Conservation (phyloP, 2,113 vertebrate species). For the Cochlearius cochlearius region DNA sequence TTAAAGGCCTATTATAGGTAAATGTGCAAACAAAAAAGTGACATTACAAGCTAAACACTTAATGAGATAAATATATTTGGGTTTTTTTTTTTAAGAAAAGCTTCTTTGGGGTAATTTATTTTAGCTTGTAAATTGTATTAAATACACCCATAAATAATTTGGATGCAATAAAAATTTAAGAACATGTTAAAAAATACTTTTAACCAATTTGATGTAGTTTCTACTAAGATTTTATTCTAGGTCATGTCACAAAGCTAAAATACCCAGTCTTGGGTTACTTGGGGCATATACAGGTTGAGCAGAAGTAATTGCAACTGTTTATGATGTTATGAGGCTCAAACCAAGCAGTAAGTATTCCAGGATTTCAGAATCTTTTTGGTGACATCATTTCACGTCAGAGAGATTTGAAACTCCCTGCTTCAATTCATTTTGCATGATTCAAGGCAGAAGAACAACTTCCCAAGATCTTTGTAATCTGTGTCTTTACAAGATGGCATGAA, state of each 20-base stretch:
- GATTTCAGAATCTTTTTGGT: not conserved
- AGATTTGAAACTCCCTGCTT: not conserved
- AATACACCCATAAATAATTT: not conserved
- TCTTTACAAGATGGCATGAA: not conserved
- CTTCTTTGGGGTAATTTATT: not conserved
- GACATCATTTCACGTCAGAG: not conserved
- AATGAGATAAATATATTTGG: not conserved
- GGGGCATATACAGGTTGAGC: not conserved
- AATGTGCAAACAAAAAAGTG: not conserved
- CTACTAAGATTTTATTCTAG: not conserved
- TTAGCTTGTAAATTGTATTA: not conserved
- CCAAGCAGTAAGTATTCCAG: not conserved
- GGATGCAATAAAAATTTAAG: not conserved
- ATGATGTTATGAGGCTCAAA: not conserved
- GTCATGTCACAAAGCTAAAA: not conserved
- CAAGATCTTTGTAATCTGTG: not conserved
- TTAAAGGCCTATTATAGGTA: not conserved
- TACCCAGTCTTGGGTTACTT: not conserved
- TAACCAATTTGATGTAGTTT: not conserved
- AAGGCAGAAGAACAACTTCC: accelerated
- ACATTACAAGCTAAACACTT: not conserved
- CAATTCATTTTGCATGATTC: not conserved
- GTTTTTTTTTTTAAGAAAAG: not conserved
- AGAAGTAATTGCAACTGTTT: not conserved
- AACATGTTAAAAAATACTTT: not conserved